Conservation (phyloP, 2,797 vertebrate species). For the Megalops cyprinoides region DNA sequence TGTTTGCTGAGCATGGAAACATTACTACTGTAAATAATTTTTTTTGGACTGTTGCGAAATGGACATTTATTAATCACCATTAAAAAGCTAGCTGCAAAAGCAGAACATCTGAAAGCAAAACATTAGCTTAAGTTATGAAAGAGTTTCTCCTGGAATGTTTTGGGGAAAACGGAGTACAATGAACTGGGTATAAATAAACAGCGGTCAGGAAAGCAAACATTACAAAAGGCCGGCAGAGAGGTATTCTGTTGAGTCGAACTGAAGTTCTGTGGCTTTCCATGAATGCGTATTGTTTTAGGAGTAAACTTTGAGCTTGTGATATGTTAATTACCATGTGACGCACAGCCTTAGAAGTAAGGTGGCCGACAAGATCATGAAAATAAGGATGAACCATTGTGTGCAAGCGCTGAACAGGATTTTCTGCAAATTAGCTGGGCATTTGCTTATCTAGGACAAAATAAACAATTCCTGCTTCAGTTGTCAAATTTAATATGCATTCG, state of each 20-base stretch:
- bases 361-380: slow-evolving; percentile 95
- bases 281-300: slow-evolving; percentile 99
- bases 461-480: slow-evolving; percentile 94
- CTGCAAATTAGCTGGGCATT: slow-evolving; percentile 90
- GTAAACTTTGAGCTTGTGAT: slow-evolving; percentile 97
- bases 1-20: slow-evolving; percentile 34
- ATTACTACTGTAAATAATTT: slow-evolving; percentile 29
- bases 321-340: slow-evolving; percentile 99
- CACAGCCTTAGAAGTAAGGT: slow-evolving; percentile 81
- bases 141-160: slow-evolving; percentile 83
- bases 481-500: slow-evolving; percentile 96
- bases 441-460: slow-evolving; percentile 94
- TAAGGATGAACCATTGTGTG: slow-evolving; percentile 92
- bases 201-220: slow-evolving; percentile 82
- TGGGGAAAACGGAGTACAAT: slow-evolving; percentile 85
- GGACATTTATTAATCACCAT: neutral
- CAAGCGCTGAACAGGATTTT: slow-evolving; percentile 84
- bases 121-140: slow-evolving; percentile 78
- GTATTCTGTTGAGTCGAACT: slow-evolving; percentile 96
- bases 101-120: slow-evolving; percentile 75
- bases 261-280: slow-evolving; percentile 94
- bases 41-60: slow-evolving; percentile 30
- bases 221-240: slow-evolving; percentile 90
- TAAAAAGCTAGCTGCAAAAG: slow-evolving; percentile 61
- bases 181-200: slow-evolving; percentile 88